Percentiles rank a stretch among this genome's conserved stretches.
Conservation (phyloP, 2,888 invertebrate species). For the Lumbricus terrestris region DNA sequence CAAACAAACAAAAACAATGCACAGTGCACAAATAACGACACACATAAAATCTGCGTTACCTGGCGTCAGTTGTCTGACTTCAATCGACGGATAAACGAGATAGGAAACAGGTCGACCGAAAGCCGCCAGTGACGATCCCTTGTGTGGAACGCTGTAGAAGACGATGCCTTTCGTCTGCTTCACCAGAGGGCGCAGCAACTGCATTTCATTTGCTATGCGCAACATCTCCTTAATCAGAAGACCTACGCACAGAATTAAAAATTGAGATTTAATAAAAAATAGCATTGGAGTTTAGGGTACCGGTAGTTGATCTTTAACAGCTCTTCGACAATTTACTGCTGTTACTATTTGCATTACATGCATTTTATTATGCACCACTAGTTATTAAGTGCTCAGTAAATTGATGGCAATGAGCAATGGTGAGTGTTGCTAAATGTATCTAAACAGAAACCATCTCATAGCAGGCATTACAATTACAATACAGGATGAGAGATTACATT, state of each 20-base stretch:
- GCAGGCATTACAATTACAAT: too few relatives aligned
- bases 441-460: too few relatives aligned
- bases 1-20: too few relatives aligned
- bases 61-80: slow-evolving; percentile 77
- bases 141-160: slow-evolving; percentile 87
- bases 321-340: not conserved
- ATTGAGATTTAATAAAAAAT: not conserved
- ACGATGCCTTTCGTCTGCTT: slow-evolving; percentile 73
- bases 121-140: slow-evolving; percentile 76
- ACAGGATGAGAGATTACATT: too few relatives aligned
- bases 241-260: slow-evolving; percentile 58
- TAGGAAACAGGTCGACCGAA: slow-evolving; percentile 70
- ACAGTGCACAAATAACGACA: not conserved
- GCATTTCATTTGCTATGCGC: slow-evolving; percentile 53
- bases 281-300: not conserved
- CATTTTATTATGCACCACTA: too few relatives aligned
- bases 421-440: too few relatives aligned
- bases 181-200: slow-evolving; percentile 18
- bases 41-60: slow-evolving; percentile 61
- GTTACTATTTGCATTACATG: too few relatives aligned
- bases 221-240: slow-evolving; percentile 83
- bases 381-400: too few relatives aligned
- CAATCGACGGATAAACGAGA: slow-evolving; percentile 80
- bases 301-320: not conserved
- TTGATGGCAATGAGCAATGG: too few relatives aligned